Evolutionary conservation across 1,140 invertebrate species (phyloP), one percentile per base, ranked within the genome.

Genomic region (Tetragonula clypearis): DNA sequence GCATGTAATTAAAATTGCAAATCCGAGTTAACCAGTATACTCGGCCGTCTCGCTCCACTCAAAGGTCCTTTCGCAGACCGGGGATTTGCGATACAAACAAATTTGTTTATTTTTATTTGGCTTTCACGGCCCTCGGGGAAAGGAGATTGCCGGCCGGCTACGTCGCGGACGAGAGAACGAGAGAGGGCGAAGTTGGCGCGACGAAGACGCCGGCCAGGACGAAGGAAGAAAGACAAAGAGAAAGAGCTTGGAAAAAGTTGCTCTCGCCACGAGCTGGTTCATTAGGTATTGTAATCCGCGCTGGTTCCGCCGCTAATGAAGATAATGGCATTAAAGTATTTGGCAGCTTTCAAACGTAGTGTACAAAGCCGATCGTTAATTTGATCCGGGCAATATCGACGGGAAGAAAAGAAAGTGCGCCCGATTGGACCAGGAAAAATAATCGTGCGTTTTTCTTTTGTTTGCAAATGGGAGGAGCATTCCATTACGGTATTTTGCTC

Each of bases 241-340:
- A 87, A 79, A 90, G 41, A 49, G 92, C 86, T 82, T 75, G 84
- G 89, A 92, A 93, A 93, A 93, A 93, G 93, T 92, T 91, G 86
- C 90, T 87, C 79, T 85, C 88, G 89, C 87, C 87, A 90, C 91
- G 91, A 90, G 91, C 89, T 86, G 93, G 91, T 94, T 94, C 93
- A 94, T 94, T 94, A 94, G 93, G 88, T 94, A 94, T 94, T 94
- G 93, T 94, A 94, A 94, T 94, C 90, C 92, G 79, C 87, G 88
- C 87, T 90, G 88, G 91, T 92, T 92, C 91, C 88, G 90, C 88
- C 88, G 87, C 92, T 93, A 93, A 93, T 93, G 93, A 93, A 93
- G 93, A 93, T 94, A 94, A 94, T 93, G 92, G 88, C 92, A 91
- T 94, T 94, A 93, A 94, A 93, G 91, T 93, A 94, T 94, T 94